Evolutionary conservation across 2,797 vertebrate species (phyloP), one percentile per base, ranked within the genome.

Genomic region (Bryconaethiops microstoma): DNA sequence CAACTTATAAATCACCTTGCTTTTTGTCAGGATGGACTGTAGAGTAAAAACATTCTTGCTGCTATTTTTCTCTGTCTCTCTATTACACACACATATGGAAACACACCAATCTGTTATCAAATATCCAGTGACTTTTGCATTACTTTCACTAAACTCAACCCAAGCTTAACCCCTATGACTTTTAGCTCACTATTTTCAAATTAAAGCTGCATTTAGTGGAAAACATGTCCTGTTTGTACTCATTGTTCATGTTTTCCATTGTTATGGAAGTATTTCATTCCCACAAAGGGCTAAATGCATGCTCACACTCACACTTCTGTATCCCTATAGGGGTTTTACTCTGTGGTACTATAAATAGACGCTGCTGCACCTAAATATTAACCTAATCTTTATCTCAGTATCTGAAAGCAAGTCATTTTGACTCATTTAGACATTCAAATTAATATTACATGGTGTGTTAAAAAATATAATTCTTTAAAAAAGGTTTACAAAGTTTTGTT

Each of bases 1-100:
- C 54, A 45, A 62, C 69, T 77, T 63, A 84, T 82, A 84, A 80
- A 82, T 82, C 80, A 73, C 57, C 45, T 6, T 39, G 29, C 39
- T 83, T 83, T 82, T 79, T 77, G 78, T 82, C 59, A 64, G 42
- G 50, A 40, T 42, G 25, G 25, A 77, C 69, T 65, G 57, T 63
- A 79, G 54, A 55, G 29, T 35, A n/a, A 54, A 63, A 54, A 62
- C 50, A 45, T 21, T 35, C 40, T 29, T 62, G 71, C 55, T 73
- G 25, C 72, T 54, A 59, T 74, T 35, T 74, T 67, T 54, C 57
- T 40, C 45, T 62, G 35, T 62, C 60, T 65, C 45, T 48, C 42
- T 45, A 7, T 9, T 45, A 45, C 40, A 63, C 42, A 62, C 59
- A 35, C 21, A 42, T 45, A 45, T 45, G 5, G 8, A 35, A 35